phyloP scores from a whole-genome alignment of 37 sponge, comb jelly and placozoan genomes.

The Axinella damicornis region DNA sequence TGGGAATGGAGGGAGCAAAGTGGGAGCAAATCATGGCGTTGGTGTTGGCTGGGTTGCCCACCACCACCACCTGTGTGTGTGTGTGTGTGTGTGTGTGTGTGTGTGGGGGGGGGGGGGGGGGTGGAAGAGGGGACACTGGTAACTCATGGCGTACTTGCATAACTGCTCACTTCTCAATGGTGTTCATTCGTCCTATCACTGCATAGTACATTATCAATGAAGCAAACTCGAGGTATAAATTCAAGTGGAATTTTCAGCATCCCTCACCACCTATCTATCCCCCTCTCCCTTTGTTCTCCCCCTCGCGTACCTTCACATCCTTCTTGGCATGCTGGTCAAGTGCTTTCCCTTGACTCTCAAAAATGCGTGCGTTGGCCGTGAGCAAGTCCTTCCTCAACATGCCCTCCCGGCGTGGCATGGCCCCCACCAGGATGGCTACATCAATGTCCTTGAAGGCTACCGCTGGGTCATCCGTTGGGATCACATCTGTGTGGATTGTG shows the following conservation, averaged over 20 bases:
- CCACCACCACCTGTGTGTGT: conserved; percentile 83
- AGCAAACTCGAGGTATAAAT: too few species aligned
- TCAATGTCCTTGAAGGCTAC: conserved; percentile 92
- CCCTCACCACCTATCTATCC: too few species aligned
- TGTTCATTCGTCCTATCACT: too few species aligned
- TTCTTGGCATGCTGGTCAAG: conserved; percentile 92
- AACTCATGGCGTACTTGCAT: too few species aligned
- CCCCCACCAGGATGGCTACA: conserved; percentile 94
- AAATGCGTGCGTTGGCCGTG: conserved; percentile 93
- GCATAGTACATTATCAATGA: too few species aligned
- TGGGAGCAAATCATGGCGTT: conserved; percentile 83
- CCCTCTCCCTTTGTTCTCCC: neutral
- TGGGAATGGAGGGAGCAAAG: conserved; percentile 88
- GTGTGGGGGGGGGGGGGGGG: neutral
- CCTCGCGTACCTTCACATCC: conserved; percentile 84
- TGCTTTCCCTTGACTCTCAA: conserved; percentile 90
- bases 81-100: too few species aligned
- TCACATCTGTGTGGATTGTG: conserved; percentile 70
- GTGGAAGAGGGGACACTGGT: neutral
- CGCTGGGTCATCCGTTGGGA: conserved; percentile 82
- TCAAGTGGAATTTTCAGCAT: too few species aligned
- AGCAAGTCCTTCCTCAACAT: conserved; percentile 98
- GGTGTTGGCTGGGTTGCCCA: conserved; percentile 99
- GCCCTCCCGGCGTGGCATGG: conserved; percentile 95
- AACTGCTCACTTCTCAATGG: too few species aligned